phyloP scores from a whole-genome alignment of 2,888 invertebrate species.

The Phyllotreta striolata region DNA sequence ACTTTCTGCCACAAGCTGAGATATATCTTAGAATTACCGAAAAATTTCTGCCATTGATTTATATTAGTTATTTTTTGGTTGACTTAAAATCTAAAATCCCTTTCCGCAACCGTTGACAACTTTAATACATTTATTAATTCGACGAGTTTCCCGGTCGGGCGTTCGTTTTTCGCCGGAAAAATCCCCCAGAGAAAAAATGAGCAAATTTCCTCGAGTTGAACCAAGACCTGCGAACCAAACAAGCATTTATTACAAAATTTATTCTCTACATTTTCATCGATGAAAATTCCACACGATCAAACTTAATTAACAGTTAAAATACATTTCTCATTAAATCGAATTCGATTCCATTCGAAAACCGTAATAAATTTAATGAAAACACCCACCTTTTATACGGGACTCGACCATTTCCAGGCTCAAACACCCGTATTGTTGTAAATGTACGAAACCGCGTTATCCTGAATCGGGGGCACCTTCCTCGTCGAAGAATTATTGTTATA shows the following conservation, averaged over 20 bases:
- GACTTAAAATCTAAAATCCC: constrained; percentile 33
- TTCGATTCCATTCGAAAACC: constrained; percentile 1
- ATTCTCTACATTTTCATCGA: constrained; percentile 1
- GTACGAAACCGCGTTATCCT: constrained; percentile 60
- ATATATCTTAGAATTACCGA: constrained; percentile 41
- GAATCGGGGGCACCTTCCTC: constrained; percentile 58
- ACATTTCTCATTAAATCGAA: not conserved
- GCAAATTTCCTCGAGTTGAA: constrained; percentile 26
- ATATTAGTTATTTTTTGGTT: constrained; percentile 16
- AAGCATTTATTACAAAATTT: too few relatives aligned
- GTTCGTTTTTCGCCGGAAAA: constrained; percentile 13
- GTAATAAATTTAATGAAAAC: not conserved
- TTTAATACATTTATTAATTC: constrained; percentile 34
- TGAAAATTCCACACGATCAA: constrained; percentile 24
- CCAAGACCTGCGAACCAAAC: constrained; percentile 24
- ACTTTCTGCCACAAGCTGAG: constrained; percentile 48
- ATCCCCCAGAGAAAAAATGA: constrained; percentile 20
- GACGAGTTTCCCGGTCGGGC: constrained; percentile 31
- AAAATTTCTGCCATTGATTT: constrained; percentile 42
- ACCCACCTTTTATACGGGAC: constrained; percentile 13
- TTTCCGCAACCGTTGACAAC: constrained; percentile 31
- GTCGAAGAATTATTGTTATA: constrained; percentile 71
- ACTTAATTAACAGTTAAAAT: not conserved
- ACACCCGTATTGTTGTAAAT: constrained; percentile 80
- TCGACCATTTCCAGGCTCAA: constrained; percentile 51